phyloP scores from a whole-genome alignment of 2,888 invertebrate genomes.

The Syrista parreyssii region DNA sequence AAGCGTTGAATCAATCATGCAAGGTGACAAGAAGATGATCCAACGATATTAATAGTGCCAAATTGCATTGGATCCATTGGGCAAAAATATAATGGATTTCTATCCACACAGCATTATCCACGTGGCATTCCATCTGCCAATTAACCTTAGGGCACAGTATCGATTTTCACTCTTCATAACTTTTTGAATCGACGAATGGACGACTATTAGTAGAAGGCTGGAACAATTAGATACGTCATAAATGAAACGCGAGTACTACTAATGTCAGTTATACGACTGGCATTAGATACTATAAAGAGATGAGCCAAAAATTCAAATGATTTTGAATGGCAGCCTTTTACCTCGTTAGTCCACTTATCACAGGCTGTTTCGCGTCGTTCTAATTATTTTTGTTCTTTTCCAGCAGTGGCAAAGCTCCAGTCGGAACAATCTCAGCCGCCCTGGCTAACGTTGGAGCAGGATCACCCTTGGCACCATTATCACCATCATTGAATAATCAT shows the following conservation, averaged over 20 bases:
- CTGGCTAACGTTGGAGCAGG: slow-evolving; percentile 67
- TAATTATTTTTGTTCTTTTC: slow-evolving; percentile 28
- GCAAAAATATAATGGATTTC: slow-evolving; percentile 10
- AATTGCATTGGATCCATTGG: background rate
- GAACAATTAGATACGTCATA: background rate
- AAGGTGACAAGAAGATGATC: slow-evolving; percentile 13
- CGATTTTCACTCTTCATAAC: background rate
- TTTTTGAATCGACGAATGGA: background rate
- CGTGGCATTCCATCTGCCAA: background rate
- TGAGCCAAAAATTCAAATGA: background rate
- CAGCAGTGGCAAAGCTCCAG: slow-evolving; percentile 78
- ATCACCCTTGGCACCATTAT: slow-evolving; percentile 69
- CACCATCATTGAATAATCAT: slow-evolving; percentile 73
- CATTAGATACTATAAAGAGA: background rate
- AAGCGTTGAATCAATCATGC: background rate
- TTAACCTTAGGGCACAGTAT: background rate
- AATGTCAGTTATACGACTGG: background rate
- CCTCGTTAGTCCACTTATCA: background rate
- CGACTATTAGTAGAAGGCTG: background rate
- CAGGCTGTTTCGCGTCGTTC: background rate
- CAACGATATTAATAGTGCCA: slow-evolving; percentile 7
- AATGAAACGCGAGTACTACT: background rate
- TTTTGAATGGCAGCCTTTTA: background rate
- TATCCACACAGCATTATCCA: slow-evolving; percentile 6
- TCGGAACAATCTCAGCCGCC: slow-evolving; percentile 80